Evolutionary conservation across 2,797 vertebrate genomes (phyloP).

Genomic region (Melanotaenia trifasciata): DNA sequence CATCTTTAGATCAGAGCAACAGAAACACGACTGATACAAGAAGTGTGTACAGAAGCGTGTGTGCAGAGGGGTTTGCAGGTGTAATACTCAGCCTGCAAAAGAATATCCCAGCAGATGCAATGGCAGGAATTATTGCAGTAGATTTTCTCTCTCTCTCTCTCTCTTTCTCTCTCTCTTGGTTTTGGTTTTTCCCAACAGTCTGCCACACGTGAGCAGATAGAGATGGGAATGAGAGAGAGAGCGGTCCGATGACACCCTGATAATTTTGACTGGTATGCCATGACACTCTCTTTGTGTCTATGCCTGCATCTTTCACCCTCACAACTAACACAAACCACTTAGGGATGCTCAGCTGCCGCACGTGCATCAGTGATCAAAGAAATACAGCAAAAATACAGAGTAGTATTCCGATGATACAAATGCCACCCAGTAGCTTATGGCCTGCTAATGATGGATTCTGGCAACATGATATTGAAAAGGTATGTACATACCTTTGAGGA

Average conservation of each 20-base stretch:
- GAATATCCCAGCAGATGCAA: constrained; percentile 21
- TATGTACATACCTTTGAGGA: constrained; percentile 70
- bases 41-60: background rate
- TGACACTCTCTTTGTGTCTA: constrained; percentile 27
- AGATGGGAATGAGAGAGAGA: constrained; percentile 70
- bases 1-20: background rate
- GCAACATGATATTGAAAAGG: constrained; percentile 61
- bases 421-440: constrained; percentile 17
- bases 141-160: background rate
- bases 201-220: constrained; percentile 52
- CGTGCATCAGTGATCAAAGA: background rate
- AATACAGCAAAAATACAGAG: background rate
- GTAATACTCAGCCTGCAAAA: background rate
- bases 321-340: constrained; percentile 2
- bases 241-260: constrained; percentile 79
- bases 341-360: constrained; percentile 15
- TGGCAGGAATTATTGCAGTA: constrained; percentile 12
- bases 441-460: constrained; percentile 28
- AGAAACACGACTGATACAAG: constrained; percentile 1
- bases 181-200: constrained; percentile 44
- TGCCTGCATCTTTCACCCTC: constrained; percentile 13
- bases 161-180: background rate
- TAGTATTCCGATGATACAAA: constrained; percentile 1
- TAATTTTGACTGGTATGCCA: constrained; percentile 61
- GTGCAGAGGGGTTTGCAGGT: background rate